A percentile compares a stretch with the other conserved stretches of the same genome.
phyloP scores from a whole-genome alignment of 2,113 vertebrate species.

The Phylloscopus trochiloides region DNA sequence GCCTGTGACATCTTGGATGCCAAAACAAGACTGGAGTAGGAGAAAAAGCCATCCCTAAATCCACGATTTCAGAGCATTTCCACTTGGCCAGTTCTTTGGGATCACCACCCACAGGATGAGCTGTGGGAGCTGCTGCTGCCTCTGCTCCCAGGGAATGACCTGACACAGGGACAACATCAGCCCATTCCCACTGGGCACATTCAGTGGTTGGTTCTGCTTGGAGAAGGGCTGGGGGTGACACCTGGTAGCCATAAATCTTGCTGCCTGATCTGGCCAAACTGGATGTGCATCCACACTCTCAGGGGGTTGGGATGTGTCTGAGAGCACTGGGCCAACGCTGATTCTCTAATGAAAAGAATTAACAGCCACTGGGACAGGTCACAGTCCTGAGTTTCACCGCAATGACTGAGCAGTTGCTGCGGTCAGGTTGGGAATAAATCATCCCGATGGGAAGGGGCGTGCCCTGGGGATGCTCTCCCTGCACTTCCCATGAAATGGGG shows the following conservation, averaged over 20 bases:
- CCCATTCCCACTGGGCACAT: accelerated
- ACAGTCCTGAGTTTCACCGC: accelerated
- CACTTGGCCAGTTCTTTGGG: accelerated
- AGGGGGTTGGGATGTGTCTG: accelerated
- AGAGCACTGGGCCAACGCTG: background rate
- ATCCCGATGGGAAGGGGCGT: accelerated
- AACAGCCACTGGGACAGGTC: accelerated
- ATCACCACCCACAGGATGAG: background rate
- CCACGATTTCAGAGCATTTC: accelerated
- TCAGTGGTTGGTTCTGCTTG: accelerated
- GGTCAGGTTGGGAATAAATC: accelerated
- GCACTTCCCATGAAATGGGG: accelerated
- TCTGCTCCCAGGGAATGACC: accelerated
- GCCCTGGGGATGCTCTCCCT: background rate
- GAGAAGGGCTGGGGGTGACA: background rate
- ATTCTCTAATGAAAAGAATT: background rate
- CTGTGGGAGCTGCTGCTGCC: accelerated
- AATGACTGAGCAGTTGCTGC: accelerated
- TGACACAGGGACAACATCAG: accelerated
- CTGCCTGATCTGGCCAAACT: accelerated
- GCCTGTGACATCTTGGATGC: no score
- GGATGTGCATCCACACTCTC: accelerated
- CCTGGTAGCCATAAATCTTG: background rate
- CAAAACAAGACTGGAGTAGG: background rate
- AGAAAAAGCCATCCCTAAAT: accelerated